Conservation (phyloP, 1,140 invertebrate species). For the Metaphire vulgaris region DNA sequence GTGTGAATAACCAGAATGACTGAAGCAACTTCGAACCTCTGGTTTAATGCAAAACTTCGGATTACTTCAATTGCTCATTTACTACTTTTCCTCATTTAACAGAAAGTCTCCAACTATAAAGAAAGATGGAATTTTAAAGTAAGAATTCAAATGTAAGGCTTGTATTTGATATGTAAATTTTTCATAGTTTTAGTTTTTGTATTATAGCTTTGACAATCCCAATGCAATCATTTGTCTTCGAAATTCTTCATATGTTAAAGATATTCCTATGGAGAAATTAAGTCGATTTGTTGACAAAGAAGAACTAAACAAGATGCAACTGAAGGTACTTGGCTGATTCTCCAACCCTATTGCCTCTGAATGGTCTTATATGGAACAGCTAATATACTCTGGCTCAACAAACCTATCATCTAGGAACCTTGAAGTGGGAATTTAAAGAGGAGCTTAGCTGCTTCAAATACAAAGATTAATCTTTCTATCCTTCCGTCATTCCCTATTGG, state of each 20-base stretch:
- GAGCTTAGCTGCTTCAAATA: too few relatives aligned
- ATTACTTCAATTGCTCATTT: neutral
- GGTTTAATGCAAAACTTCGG: too few relatives aligned
- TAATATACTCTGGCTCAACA: too few relatives aligned
- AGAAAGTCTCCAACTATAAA: neutral
- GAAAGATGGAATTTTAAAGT: too few relatives aligned
- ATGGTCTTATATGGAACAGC: too few relatives aligned
- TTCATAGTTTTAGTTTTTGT: neutral
- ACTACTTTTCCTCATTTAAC: neutral
- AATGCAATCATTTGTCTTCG: constrained; percentile 48
- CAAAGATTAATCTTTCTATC: too few relatives aligned
- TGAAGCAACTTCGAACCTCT: neutral
- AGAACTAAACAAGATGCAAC: constrained; percentile 34
- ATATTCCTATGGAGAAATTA: constrained; percentile 36
- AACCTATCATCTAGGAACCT: too few relatives aligned
- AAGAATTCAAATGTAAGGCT: too few relatives aligned
- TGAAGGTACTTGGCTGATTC: too few relatives aligned
- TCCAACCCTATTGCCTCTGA: too few relatives aligned
- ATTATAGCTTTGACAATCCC: constrained; percentile 39
- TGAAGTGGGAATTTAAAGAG: too few relatives aligned
- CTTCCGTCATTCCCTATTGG: too few relatives aligned
- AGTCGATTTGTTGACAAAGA: constrained; percentile 41
- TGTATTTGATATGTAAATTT: neutral
- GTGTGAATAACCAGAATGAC: neutral
- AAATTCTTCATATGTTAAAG: constrained; percentile 33